Base-by-base conservation (phyloP, 2,113 vertebrate species). In the Nettapus auritus region DNA sequence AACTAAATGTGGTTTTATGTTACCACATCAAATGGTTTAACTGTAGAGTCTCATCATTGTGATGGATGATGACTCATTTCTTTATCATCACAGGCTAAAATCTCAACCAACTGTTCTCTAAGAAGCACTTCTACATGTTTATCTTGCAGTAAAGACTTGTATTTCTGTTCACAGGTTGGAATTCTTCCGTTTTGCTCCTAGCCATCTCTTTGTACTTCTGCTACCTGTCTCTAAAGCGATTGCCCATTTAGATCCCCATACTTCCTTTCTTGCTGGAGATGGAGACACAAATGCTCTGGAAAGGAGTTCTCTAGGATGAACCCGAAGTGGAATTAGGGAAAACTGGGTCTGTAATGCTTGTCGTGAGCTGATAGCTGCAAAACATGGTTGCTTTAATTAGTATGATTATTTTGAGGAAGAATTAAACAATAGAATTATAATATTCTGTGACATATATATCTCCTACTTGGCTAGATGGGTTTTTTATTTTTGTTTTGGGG, bases 11-110 rank as follows among this genome's bases (percentile, higher is more conserved):
- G 96, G 96, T 95, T 97, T 97, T 67, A 74, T 84, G 83, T 92
- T 97, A 92, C 95, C 96, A 96, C 96, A 95, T 96, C 93, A 97
- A 94, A 87, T 87, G 83, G 38, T 84, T 75, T 81, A 67, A 83
- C 73, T 83, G 60, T 5, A 53, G 76, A 86, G 48, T 59, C 26
- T 81, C 63, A 67, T 96, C 93, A 88, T 69, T 42, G n/a, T 73
- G 90, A 92, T 93, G 80, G 73, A 59, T 88, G 94, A 77, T 95
- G 96, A 96, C 89, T 96, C 95, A 95, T 92, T 92, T 93, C 83
- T 87, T 93, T 87, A 90, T 92, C 80, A 48, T 78, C 64, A 21
- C 75, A 82, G n/a, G 73, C 50, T 86, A 67, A 69, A 77, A 79
- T 92, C 66, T 94, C 73, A 68, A 76, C 28, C 52, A 95, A 14